Percentiles rank a stretch among this genome's conserved stretches.
phyloP scores from a whole-genome alignment of 2,888 invertebrate species.

The Caenorhabditis sp. region DNA sequence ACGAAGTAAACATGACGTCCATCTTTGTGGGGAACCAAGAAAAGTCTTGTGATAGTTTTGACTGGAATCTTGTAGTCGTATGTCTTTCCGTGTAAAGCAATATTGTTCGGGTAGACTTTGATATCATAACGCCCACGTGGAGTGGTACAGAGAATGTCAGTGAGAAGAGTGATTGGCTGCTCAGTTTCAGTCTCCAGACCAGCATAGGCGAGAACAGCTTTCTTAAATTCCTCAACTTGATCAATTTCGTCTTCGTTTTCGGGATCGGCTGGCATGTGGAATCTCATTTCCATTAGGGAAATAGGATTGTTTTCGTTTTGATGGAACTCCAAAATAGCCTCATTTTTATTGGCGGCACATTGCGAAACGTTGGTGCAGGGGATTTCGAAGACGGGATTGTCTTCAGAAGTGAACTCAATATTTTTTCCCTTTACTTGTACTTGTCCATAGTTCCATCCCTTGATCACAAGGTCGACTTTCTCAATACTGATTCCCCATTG shows the following conservation, averaged over 20 bases:
- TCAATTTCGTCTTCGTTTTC: slow-evolving; percentile 89
- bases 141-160: slow-evolving; percentile 97
- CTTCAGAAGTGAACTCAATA: slow-evolving; percentile 79
- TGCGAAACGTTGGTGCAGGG: slow-evolving; percentile 96
- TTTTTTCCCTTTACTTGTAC: slow-evolving; percentile 90
- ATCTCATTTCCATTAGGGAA: slow-evolving; percentile 96
- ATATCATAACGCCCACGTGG: slow-evolving; percentile 98
- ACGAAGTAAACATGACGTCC: slow-evolving; percentile 98
- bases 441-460: slow-evolving; percentile 99
- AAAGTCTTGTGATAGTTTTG: slow-evolving; percentile 95
- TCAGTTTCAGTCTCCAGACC: slow-evolving; percentile 94
- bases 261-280: slow-evolving; percentile 94
- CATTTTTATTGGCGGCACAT: slow-evolving; percentile 96
- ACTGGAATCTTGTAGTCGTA: slow-evolving; percentile 99
- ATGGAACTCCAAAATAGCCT: slow-evolving; percentile 95
- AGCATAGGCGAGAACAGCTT: slow-evolving; percentile 96
- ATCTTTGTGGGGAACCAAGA: slow-evolving; percentile 96
- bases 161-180: slow-evolving; percentile 96
- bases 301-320: slow-evolving; percentile 97
- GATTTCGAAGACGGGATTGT: slow-evolving; percentile 91
- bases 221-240: slow-evolving; percentile 95
- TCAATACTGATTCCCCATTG: slow-evolving; percentile 90
- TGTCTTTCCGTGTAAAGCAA: slow-evolving; percentile 97
- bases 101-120: slow-evolving; percentile 93
- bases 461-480: slow-evolving; percentile 93